Evolutionary conservation across 2,113 vertebrate genomes (phyloP), one percentile per base, ranked within the genome.

Genomic region (Noctilio leporinus): DNA sequence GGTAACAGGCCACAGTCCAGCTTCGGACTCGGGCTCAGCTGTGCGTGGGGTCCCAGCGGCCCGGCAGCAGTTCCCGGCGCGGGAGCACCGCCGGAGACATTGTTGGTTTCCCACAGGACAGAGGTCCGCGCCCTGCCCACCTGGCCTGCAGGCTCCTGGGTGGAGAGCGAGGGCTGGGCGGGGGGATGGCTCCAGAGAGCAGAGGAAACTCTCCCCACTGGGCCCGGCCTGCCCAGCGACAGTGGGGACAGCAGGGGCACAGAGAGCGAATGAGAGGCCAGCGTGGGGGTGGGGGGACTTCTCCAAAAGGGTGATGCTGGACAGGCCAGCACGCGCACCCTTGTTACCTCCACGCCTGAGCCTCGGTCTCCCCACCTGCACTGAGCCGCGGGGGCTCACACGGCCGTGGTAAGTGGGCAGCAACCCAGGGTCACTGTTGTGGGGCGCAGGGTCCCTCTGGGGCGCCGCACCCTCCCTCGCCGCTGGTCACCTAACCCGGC

Each of bases 331-430:
- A 19, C 11, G 26, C 4, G 5, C 2, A 17, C 11, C 6, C 4
- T 0, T 1, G 0, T 40, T 0, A 0, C 1, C 40, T 73, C 40
- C 4, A 14, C 35, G n/a, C 20, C 11, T 0, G 30, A 10, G 1
- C 26, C 82, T 81, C 86, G 0, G 10, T 6, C 20, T 49, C n/a
- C 49, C 12, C 12, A 4, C 8, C 55, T 1, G 12, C 0, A 19
- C 15, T 15, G 38, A 2, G 28, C 17, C 4, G 2, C 0, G 24
- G 45, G 4, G 2, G 10, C 78, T 49, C 1, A 1, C 3, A 1
- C 3, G 10, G 6, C 14, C 12, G 2, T 3, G 7, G 2, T n/a
- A 1, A 17, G 11, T 2, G 35, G 6, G 11, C n/a, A 2, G 17
- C 1, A 24, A 55, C n/a, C n/a, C n/a, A n/a, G 20, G 69, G 19